A percentile compares a stretch with the other conserved stretches of the same genome.
phyloP scores from a whole-genome alignment of 92 coral and sea anemone species.

The Bergia sp. region DNA sequence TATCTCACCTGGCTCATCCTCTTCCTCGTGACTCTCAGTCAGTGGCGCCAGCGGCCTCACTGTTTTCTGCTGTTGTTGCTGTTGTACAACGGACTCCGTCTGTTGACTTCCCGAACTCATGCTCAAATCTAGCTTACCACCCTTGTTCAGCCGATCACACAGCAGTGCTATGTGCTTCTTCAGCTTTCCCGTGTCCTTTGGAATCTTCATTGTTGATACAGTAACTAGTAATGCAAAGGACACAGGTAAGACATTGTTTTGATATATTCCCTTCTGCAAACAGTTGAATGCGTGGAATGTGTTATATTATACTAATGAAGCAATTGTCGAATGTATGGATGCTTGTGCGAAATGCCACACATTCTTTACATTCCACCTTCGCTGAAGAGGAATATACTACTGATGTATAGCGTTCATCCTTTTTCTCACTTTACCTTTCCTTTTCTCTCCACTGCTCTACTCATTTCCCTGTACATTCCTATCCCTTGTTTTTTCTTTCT shows the following conservation, averaged over 20 bases:
- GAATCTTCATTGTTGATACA: slow-evolving; percentile 78
- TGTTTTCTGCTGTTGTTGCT: slow-evolving; percentile 69
- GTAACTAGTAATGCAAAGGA: slow-evolving; percentile 57
- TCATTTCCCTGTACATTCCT: too few species aligned
- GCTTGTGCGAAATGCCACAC: too few species aligned
- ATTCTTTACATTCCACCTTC: too few species aligned
- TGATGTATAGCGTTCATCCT: too few species aligned
- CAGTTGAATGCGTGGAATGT: background rate
- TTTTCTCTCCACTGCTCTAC: too few species aligned
- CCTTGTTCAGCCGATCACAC: slow-evolving; percentile 95
- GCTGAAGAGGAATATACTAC: too few species aligned
- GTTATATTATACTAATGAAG: too few species aligned
- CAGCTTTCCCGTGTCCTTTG: slow-evolving; percentile 90
- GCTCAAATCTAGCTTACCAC: slow-evolving; percentile 85
- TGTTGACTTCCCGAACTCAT: slow-evolving; percentile 70
- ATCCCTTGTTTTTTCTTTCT: too few species aligned
- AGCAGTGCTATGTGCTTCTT: slow-evolving; percentile 95
- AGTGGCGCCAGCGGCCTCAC: slow-evolving; percentile 79
- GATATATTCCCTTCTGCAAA: background rate
- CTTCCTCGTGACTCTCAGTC: slow-evolving; percentile 84
- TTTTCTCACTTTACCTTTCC: too few species aligned
- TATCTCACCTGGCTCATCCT: slow-evolving; percentile 77
- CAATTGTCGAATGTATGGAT: too few species aligned
- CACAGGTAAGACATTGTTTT: background rate
- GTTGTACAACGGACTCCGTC: slow-evolving; percentile 75